A percentile compares a stretch with the other conserved stretches of the same genome.
phyloP scores from a whole-genome alignment of 1,140 invertebrate genomes.

The Leptinotarsa lineolata region DNA sequence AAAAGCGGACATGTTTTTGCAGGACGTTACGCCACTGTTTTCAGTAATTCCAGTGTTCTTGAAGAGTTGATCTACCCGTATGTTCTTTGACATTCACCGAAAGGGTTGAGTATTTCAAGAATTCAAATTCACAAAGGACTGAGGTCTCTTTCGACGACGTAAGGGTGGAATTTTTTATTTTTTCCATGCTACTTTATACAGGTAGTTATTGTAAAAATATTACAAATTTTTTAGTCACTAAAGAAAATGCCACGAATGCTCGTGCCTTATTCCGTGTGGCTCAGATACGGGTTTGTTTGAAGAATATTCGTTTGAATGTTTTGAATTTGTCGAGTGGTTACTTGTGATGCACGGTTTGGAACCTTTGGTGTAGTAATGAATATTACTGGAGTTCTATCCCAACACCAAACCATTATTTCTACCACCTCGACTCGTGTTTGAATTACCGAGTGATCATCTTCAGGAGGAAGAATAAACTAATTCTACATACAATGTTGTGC shows the following conservation, averaged over 20 bases:
- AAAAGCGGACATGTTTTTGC: no score
- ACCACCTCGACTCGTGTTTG: no score
- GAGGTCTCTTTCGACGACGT: slow-evolving; percentile 34
- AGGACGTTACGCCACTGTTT: slow-evolving; percentile 1
- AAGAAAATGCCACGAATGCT: slow-evolving; percentile 21
- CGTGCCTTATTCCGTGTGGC: background rate
- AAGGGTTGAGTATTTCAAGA: slow-evolving; percentile 38
- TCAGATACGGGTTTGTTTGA: slow-evolving; percentile 8
- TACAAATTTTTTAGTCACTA: slow-evolving; percentile 16
- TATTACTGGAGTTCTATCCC: no score
- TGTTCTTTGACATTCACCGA: slow-evolving; percentile 34
- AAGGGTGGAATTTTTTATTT: slow-evolving; percentile 23
- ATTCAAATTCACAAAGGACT: slow-evolving; percentile 41
- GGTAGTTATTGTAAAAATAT: slow-evolving; percentile 25
- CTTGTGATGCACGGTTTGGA: no score
- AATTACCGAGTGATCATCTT: no score
- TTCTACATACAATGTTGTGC: no score
- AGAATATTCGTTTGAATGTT: background rate
- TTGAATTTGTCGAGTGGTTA: background rate
- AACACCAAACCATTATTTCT: no score
- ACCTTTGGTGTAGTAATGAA: no score
- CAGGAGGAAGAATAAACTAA: no score
- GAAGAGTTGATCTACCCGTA: slow-evolving; percentile 32
- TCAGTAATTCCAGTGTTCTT: slow-evolving; percentile 22
- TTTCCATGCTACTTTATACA: slow-evolving; percentile 9